These are phyloP conservation scores for Epizoanthus illoricatus DNA, from an alignment of 92 coral and sea anemone genomes.

Conservation along the genomic window DNA sequence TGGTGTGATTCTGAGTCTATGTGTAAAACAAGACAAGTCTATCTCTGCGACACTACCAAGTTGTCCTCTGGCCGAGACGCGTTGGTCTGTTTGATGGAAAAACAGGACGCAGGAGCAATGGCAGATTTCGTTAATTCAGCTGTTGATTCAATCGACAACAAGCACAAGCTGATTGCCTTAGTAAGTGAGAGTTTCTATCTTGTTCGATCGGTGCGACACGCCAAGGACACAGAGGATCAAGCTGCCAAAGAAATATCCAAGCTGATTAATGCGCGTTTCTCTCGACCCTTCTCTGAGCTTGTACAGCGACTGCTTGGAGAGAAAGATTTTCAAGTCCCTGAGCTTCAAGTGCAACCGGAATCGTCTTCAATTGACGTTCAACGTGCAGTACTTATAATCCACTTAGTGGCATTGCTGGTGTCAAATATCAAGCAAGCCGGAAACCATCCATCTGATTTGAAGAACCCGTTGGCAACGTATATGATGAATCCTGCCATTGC, in stretches of 20 bases:
- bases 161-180: constrained; percentile 60
- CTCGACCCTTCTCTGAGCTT: constrained; percentile 58
- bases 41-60: constrained; percentile 17
- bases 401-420: constrained; percentile 64
- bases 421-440: constrained; percentile 41
- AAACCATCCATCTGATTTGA: not conserved
- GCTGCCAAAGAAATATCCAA: constrained; percentile 49
- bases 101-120: constrained; percentile 37
- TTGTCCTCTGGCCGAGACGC: constrained; percentile 62
- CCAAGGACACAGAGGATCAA: constrained; percentile 77
- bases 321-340: constrained; percentile 59
- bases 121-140: constrained; percentile 23
- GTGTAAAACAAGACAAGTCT: constrained; percentile 42
- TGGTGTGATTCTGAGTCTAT: constrained; percentile 44
- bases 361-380: constrained; percentile 66
- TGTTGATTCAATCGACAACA: constrained; percentile 45
- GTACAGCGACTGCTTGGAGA: constrained; percentile 60
- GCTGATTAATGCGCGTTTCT: constrained; percentile 18
- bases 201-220: constrained; percentile 63
- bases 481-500: constrained; percentile 47
- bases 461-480: constrained; percentile 50
- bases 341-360: constrained; percentile 68
- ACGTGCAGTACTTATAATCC: constrained; percentile 68
- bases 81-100: constrained; percentile 55
- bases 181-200: constrained; percentile 66